Percentiles rank a stretch among this genome's conserved stretches.
These are phyloP conservation scores for Drosophila anomelani DNA, from an alignment of 2,888 invertebrate genomes.

Conservation along the genomic window DNA sequence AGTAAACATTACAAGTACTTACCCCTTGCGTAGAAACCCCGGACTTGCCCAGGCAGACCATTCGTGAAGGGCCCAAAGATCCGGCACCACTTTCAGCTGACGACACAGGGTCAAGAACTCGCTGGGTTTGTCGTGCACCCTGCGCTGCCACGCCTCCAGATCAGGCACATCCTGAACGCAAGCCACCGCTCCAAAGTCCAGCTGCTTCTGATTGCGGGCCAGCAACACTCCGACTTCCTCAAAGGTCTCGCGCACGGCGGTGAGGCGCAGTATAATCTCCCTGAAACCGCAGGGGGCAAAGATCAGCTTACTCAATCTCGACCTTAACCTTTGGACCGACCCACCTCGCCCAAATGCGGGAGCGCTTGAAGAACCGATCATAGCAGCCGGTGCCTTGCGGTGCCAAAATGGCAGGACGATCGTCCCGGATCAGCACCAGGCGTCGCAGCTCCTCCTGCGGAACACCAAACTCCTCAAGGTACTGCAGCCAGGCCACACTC, in stretches of 20 bases:
- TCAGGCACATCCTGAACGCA: conserved; percentile 84
- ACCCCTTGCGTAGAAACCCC: conserved; percentile 85
- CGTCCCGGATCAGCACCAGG: conserved; percentile 76
- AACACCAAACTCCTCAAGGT: conserved; percentile 88
- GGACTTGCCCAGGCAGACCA: conserved; percentile 95
- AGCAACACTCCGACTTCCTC: conserved; percentile 94
- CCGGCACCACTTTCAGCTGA: conserved; percentile 89
- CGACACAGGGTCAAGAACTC: conserved; percentile 89
- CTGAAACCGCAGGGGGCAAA: conserved; percentile 66
- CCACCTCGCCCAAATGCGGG: conserved; percentile 73
- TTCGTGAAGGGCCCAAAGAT: conserved; percentile 90
- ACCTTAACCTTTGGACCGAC: conserved; percentile 54
- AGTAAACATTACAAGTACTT: background rate
- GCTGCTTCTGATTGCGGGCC: conserved; percentile 86
- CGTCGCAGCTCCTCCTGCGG: conserved; percentile 85
- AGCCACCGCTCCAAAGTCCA: conserved; percentile 81
- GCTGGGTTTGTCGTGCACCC: conserved; percentile 77
- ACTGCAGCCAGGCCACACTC: conserved; percentile 88
- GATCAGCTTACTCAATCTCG: conserved; percentile 41
- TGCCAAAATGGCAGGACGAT: conserved; percentile 86
- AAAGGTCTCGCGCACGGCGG: conserved; percentile 95
- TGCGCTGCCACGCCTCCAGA: conserved; percentile 87
- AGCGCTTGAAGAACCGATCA: conserved; percentile 75
- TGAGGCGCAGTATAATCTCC: conserved; percentile 91
- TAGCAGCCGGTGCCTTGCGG: conserved; percentile 84